Evolutionary conservation across 2,797 vertebrate species (phyloP).

Genomic region (Fistularia commersonii): DNA sequence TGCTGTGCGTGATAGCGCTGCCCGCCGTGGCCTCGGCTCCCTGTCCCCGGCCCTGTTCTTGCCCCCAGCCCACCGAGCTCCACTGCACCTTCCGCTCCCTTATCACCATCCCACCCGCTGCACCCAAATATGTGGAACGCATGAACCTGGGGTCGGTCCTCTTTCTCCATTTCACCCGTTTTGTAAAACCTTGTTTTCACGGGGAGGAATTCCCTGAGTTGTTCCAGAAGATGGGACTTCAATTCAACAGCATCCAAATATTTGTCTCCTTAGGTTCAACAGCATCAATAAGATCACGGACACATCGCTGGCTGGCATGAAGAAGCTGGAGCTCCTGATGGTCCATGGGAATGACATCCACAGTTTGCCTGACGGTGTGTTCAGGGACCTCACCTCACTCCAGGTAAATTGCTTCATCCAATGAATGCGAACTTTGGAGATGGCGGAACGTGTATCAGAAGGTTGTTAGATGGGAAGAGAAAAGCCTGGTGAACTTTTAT

Average conservation of each 20-base stretch:
- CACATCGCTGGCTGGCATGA: slow-evolving; percentile 80
- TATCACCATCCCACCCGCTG: slow-evolving; percentile 72
- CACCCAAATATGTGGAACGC: slow-evolving; percentile 79
- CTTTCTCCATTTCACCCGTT: too few relatives aligned
- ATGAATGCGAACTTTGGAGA: too few relatives aligned
- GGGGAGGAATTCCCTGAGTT: too few relatives aligned
- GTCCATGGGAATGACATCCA: slow-evolving; percentile 91
- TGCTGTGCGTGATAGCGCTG: slow-evolving; percentile 45
- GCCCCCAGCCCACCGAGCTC: slow-evolving; percentile 85
- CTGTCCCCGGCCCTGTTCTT: slow-evolving; percentile 87
- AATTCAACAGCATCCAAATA: background rate
- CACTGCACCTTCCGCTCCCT: slow-evolving; percentile 95
- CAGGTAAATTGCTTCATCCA: slow-evolving; percentile 75
- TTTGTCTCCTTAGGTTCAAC: slow-evolving; percentile 81
- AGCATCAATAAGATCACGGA: slow-evolving; percentile 80
- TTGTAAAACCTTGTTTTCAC: too few relatives aligned
- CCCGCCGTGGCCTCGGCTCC: slow-evolving; percentile 1
- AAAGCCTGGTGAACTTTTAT: too few relatives aligned
- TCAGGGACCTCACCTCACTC: slow-evolving; percentile 82
- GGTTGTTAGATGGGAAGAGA: too few relatives aligned
- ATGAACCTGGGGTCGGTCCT: slow-evolving; percentile 87
- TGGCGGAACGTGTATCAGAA: too few relatives aligned
- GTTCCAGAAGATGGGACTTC: too few relatives aligned
- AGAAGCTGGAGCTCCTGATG: slow-evolving; percentile 87
- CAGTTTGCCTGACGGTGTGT: slow-evolving; percentile 77